A percentile compares a stretch with the other conserved stretches of the same genome.
These are phyloP conservation scores for Enteromius fasciolatus DNA, from an alignment of 2,797 vertebrate genomes.

Conservation along the genomic window DNA sequence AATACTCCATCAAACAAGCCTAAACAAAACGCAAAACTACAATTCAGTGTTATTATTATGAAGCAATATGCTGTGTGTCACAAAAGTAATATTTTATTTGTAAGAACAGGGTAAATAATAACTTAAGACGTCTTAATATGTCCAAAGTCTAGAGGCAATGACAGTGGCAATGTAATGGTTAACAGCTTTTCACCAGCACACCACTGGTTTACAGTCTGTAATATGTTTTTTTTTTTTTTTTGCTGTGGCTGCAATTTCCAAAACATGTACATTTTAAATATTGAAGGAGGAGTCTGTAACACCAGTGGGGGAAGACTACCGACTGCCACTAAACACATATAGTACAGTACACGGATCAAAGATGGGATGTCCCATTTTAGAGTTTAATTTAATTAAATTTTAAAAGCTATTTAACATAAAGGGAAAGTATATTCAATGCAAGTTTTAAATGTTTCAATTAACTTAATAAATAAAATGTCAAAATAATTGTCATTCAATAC, in stretches of 20 bases:
- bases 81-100: no score
- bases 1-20: neutral
- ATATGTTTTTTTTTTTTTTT: neutral
- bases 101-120: neutral
- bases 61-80: neutral
- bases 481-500: no score
- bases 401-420: no score
- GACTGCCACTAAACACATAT: neutral
- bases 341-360: neutral
- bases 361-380: no score
- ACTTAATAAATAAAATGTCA: no score
- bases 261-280: conserved; percentile 14
- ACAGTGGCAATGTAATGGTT: conserved; percentile 19
- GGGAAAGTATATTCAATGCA: no score
- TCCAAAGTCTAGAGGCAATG: conserved; percentile 31
- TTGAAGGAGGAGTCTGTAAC: neutral
- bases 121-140: neutral
- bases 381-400: no score
- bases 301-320: neutral
- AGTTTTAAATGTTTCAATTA: no score
- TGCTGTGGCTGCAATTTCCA: neutral
- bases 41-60: neutral
- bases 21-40: neutral
- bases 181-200: neutral
- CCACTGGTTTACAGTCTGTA: neutral